Base-by-base conservation (phyloP, 1,140 invertebrate species). In the Aradophagus sp. region DNA sequence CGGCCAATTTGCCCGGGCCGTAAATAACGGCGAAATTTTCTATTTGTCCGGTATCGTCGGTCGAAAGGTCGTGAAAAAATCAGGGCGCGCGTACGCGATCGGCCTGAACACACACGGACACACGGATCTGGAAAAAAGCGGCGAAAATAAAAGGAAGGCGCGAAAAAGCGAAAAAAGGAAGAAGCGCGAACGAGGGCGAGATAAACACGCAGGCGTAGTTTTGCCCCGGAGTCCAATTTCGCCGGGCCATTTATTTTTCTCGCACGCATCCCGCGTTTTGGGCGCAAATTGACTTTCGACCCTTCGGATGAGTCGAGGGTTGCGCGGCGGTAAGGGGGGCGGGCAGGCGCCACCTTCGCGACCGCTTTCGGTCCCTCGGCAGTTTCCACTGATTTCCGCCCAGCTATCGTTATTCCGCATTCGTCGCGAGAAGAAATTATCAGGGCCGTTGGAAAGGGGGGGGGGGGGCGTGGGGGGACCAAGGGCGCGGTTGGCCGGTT, bases 241-340 rank as follows among this genome's bases (percentile, higher is more conserved):
- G 15, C 13, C 29, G 26, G 48, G 47, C 55, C 61, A 66, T 66
- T 66, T 61, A 66, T 72, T 66, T 72, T 72, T 72, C 42, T 61
- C 56, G 68, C 61, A 44, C 61, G 53, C 38, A 55, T 32, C 34
- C 20, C 17, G 47, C 29, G 1, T 50, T 58, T 63, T 41, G 53
- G 59, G 68, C 47, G 59, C 68, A 71, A 71, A 71, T 71, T 71
- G 68, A 71, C 68, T 71, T 71, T 71, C 68, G 69, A 72, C 69
- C 69, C 69, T 52, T 61, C 68, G 68, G 29, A 48, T 53, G 55
- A 44, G 44, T 2, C 31, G 42, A 38, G 53, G n/a, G n/a, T n/a
- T n/a, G n/a, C n/a, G n/a, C n/a, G n/a, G n/a, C n/a, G n/a, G n/a
- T n/a, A n/a, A n/a, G n/a, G n/a, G n/a, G n/a, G 48, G 47, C 20